Conservation (phyloP, 2,888 invertebrate genomes). For the Phymatocera aterrima region DNA sequence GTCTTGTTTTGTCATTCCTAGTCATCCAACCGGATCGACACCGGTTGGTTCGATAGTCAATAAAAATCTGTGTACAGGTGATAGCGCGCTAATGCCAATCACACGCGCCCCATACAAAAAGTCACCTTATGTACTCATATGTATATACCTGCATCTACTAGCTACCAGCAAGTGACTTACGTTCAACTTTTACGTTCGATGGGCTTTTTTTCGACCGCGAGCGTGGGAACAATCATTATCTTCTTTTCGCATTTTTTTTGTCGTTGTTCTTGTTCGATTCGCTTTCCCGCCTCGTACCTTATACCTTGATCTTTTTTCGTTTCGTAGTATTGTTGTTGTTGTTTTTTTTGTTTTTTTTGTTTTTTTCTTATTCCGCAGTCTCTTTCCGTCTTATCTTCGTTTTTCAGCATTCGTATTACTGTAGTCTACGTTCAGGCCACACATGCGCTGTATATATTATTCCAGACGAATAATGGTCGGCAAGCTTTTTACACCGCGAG, state of each 20-base stretch:
- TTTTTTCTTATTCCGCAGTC: background rate
- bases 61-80: too few species aligned
- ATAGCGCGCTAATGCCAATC: background rate
- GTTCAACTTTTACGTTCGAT: too few species aligned
- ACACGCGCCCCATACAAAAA: too few species aligned
- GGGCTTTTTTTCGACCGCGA: background rate
- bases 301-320: background rate
- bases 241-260: too few species aligned
- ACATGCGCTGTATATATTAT: background rate
- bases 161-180: too few species aligned
- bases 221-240: background rate
- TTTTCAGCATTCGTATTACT: constrained; percentile 15
- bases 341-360: background rate
- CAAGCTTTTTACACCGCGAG: constrained; percentile 18
- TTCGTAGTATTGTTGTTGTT: background rate
- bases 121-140: too few species aligned
- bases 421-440: constrained; percentile 2
- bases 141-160: too few species aligned
- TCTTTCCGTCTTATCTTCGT: constrained; percentile 1
- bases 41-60: too few species aligned
- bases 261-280: too few species aligned
- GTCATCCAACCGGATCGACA: too few species aligned
- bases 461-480: background rate
- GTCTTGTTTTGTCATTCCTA: too few species aligned
- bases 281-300: too few species aligned